Evolutionary conservation across 1,140 invertebrate genomes (phyloP), one percentile per base, ranked within the genome.

Genomic region (Drosophila watanabei): DNA sequence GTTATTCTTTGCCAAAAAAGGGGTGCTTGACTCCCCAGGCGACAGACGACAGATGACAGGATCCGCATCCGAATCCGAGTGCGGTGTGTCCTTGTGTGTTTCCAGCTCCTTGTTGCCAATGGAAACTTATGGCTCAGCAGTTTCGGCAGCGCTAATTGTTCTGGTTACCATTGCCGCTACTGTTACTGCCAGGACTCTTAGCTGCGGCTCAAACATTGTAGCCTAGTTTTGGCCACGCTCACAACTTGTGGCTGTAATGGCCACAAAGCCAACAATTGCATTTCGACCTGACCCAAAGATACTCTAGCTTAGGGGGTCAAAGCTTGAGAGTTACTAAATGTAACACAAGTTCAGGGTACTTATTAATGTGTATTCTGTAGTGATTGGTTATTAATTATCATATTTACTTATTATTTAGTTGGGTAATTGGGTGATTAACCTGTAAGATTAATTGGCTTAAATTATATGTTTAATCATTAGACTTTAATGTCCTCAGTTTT

Each of bases 161-260:
- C 75, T 73, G 69, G 51, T 71, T 77, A 39, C 33, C 28, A 33
- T 49, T 39, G 18, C 58, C 54, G 58, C 51, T 51, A 14, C 59
- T 59, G 54, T 28, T 48, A 37, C 39, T 37, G 14, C 11, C 64
- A 35, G 32, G 11, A 7, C 69, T 49, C 10, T 64, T 46, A 49
- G 52, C 61, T 41, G 39, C 32, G 37, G 51, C 45, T 56, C 72
- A 75, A 64, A 64, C 49, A 57, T 80, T 71, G 37, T 80, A 88
- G 84, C 80, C 84, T 60, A 83, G 84, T 83, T 83, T 73, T 59
- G 48, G 71, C 58, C 82, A 54, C 35, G 59, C 58, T 63, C 48
- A 66, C 71, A 83, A 86, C 78, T 78, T 79, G 73, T 79, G 51
- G 64, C 73, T 79, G 59, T 56, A 75, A 43, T 61, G 65, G 63